A percentile compares a stretch with the other conserved stretches of the same genome.
These are phyloP conservation scores for Amazona guildingii DNA, from an alignment of 2,113 vertebrate species.

Conservation along the genomic window DNA sequence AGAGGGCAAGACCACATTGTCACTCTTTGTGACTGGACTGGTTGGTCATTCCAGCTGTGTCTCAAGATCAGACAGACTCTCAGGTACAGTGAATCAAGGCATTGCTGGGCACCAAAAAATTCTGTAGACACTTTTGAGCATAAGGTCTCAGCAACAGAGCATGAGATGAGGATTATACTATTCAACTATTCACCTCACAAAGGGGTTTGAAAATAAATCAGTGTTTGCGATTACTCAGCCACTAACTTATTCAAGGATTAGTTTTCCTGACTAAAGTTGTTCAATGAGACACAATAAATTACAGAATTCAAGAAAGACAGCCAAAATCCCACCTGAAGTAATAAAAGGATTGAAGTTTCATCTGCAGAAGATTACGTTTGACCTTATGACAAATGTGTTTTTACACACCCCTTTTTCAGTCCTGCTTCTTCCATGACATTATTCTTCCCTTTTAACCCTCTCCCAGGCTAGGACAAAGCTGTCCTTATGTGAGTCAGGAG, in stretches of 20 bases:
- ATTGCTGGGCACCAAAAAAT: background rate
- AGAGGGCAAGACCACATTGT: background rate
- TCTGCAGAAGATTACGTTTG: background rate
- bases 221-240: background rate
- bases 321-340: background rate
- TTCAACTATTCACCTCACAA: background rate
- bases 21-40: background rate
- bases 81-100: background rate
- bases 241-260: background rate
- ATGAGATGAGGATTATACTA: background rate
- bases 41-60: background rate
- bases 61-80: background rate
- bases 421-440: background rate
- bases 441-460: background rate
- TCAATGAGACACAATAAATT: background rate
- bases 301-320: background rate
- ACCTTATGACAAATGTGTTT: background rate
- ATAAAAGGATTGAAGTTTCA: background rate
- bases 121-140: background rate
- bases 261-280: background rate
- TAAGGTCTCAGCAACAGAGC: background rate
- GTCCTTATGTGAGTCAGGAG: background rate
- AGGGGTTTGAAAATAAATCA: background rate
- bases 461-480: background rate
- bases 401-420: background rate